Evolutionary conservation across 2,888 invertebrate species (phyloP), one percentile per base, ranked within the genome.

Genomic region (Spisula subtruncata): DNA sequence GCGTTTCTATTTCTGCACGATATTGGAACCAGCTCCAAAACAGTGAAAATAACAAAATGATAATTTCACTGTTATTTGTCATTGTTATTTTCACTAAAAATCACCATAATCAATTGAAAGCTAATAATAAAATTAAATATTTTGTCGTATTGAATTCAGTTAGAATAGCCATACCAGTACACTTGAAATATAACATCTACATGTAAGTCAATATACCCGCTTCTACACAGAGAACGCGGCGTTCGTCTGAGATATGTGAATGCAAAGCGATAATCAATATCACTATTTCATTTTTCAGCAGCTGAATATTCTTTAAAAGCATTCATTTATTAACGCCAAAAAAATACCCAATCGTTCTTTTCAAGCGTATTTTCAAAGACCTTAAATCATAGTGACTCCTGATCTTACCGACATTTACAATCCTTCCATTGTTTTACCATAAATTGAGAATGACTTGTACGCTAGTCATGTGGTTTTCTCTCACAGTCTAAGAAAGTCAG

Each of bases 401-500:
- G 46, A 81, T 81, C 29, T 6, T 18, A 12, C 81, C 14, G 81
- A 46, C 81, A 14, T 16, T 81, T 51, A 12, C 51, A 81, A 10
- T 29, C 48, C 16, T 48, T 41, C 48, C n/a, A 81, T 81, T 81
- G 81, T 81, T 81, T 25, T 51, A 51, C 81, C 25, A 81, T 81
- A 81, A 81, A 81, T 48, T 29, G 48, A 29, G 81, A 51, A 81
- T 81, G 29, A 51, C 25, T 81, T 81, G 81, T 51, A 51, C 8
- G 46, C 51, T 46, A 16, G 51, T 81, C 81, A 81, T 51, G 48
- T 81, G 81, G n/a, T 54, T 81, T n/a, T 35, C 20, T 81, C 81
- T 81, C 32, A 6, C 12, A 18, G 32, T 82, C 32, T 54, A 2
- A 32, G 83, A 41, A 46, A 66, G 83, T 46, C 35, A 66, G 35